These are phyloP conservation scores for Falcaria lacertinaria DNA, from an alignment of 2,888 invertebrate species.

Conservation along the genomic window DNA sequence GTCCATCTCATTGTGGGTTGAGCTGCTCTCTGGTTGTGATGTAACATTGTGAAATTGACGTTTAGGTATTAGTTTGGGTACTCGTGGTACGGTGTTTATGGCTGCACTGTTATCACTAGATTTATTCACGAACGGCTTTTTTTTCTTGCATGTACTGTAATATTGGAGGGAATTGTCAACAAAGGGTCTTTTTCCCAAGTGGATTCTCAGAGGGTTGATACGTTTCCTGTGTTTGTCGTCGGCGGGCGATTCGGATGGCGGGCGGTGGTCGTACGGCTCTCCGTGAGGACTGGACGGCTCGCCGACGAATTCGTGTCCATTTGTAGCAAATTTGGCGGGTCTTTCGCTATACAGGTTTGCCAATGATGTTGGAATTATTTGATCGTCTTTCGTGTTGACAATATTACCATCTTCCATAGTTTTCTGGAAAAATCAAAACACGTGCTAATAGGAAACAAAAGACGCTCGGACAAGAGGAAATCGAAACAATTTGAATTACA, in stretches of 20 bases:
- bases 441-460: conserved; percentile 73
- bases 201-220: conserved; percentile 69
- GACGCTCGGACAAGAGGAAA: conserved; percentile 71
- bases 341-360: conserved; percentile 59
- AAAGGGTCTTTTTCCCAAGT: conserved; percentile 72
- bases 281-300: conserved; percentile 42
- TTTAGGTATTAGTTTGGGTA: conserved; percentile 66
- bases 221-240: conserved; percentile 64
- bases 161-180: conserved; percentile 64
- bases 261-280: conserved; percentile 36
- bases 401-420: conserved; percentile 79
- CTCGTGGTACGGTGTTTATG: conserved; percentile 43
- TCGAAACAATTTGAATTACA: conserved; percentile 57
- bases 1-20: conserved; percentile 56
- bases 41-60: conserved; percentile 60
- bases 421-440: conserved; percentile 72
- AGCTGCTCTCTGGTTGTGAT: conserved; percentile 39
- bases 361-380: conserved; percentile 52
- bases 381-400: conserved; percentile 66
- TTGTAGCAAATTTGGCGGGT: conserved; percentile 57
- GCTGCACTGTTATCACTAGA: conserved; percentile 48
- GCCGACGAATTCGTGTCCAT: conserved; percentile 60
- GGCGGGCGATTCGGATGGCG: conserved; percentile 34
- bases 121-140: conserved; percentile 50
- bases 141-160: conserved; percentile 56